Evolutionary conservation across 1,140 invertebrate species (phyloP), one percentile per base, ranked within the genome.

Genomic region (Hyles vespertilio): DNA sequence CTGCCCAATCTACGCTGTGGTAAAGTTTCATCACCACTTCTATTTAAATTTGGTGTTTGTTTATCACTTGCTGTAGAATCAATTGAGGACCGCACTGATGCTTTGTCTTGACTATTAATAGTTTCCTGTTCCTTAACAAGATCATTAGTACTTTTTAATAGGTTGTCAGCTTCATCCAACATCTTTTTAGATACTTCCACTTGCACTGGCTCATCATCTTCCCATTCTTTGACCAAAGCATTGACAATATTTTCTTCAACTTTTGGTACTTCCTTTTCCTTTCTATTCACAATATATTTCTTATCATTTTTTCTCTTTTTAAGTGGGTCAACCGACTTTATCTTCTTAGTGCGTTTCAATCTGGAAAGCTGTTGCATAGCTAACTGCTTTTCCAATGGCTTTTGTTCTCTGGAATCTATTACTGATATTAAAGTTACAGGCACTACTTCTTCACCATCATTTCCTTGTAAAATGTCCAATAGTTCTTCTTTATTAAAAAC

Each of bases 401-500:
- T 63, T 6, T 12, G 9, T 40, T 63, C 48, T 32, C 51, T 45
- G 46, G 6, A 7, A 34, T n/a, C 50, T 11, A 33, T 36, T 44
- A 43, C 43, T 43, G 34, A 22, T 11, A 44, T 11, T 43, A 22
- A 11, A 10, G 8, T 48, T 5, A 47, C 5, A n/a, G 44, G 7
- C 5, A 47, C 44, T 8, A 32, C 32, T 33, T 56, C 54, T 56
- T 74, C 74, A 22, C 65, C 62, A 75, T 86, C 77, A 73, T 87
- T 87, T 8, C 86, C 86, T 75, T 89, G 74, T 61, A 89, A 72
- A 56, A 89, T 89, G 69, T 85, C 83, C 34, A 89, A 54, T 33
- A 89, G 54, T 54, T 89, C 84, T 56, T 87, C 82, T 63, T 89
- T 89, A 70, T 89, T 89, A 67, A 87, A 84, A 12, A 89, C 76